A percentile compares a stretch with the other conserved stretches of the same genome.
phyloP scores from a whole-genome alignment of 2,888 invertebrate species.

The Melieria picta region DNA sequence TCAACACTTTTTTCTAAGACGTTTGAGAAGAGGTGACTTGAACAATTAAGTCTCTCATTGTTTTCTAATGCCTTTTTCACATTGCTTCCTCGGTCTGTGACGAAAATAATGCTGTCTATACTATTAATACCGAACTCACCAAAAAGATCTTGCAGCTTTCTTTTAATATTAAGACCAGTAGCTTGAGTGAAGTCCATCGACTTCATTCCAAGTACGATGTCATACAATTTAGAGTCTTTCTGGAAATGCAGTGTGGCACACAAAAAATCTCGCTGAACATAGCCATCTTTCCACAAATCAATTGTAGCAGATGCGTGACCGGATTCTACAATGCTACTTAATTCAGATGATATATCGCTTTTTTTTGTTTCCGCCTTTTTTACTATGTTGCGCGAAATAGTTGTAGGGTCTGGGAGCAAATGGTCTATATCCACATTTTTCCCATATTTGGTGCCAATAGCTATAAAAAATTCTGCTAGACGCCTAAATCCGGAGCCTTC shows the following conservation, averaged over 20 bases:
- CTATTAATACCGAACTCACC: slow-evolving; percentile 5
- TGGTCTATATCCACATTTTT: neutral
- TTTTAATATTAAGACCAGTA: neutral
- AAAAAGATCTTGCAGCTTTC: neutral
- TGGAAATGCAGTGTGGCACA: too few relatives aligned
- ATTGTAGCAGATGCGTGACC: slow-evolving; percentile 2
- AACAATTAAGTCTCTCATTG: slow-evolving; percentile 27
- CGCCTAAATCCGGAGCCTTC: neutral
- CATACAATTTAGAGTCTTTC: neutral
- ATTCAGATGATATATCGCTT: neutral
- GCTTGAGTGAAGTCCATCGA: slow-evolving; percentile 13
- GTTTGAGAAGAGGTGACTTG: slow-evolving; percentile 18
- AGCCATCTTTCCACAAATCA: neutral
- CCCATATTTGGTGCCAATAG: slow-evolving; percentile 8
- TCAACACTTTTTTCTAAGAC: slow-evolving; percentile 26
- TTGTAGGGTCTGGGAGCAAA: neutral
- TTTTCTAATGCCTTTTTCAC: neutral
- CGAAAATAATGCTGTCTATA: neutral
- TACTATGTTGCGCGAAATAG: too few relatives aligned
- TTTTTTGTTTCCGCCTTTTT: neutral
- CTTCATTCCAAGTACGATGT: slow-evolving; percentile 7
- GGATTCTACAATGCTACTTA: neutral
- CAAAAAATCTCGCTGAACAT: too few relatives aligned
- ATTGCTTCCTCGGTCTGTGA: slow-evolving; percentile 3
- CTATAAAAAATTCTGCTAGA: slow-evolving; percentile 1